Percentiles rank a stretch among this genome's conserved stretches.
Evolutionary conservation across 2,797 vertebrate species (phyloP).

Genomic region (Rhynchonycteris naso): DNA sequence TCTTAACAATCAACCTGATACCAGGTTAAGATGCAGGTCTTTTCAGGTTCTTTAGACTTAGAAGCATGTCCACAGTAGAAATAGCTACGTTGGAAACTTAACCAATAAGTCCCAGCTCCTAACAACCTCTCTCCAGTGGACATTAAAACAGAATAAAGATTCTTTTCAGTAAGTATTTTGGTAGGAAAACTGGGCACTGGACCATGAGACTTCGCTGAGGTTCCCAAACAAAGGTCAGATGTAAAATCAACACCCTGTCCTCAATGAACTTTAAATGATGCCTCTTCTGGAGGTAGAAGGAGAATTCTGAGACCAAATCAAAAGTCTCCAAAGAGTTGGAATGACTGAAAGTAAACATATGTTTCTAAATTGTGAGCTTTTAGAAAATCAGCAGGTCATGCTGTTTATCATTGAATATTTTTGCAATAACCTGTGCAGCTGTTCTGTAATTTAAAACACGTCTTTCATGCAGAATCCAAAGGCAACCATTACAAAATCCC

Average conservation of each 20-base stretch:
- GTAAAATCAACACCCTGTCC: conserved; percentile 21
- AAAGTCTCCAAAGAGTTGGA: background rate
- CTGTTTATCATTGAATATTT: conserved; percentile 43
- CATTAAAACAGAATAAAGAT: conserved; percentile 62
- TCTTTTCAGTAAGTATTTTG: conserved; percentile 63
- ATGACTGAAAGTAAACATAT: background rate
- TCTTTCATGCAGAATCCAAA: conserved; percentile 37
- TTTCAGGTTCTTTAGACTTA: conserved; percentile 47
- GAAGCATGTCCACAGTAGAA: background rate
- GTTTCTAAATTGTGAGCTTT: background rate
- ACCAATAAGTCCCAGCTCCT: background rate
- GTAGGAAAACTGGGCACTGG: conserved; percentile 41
- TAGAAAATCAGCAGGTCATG: conserved; percentile 21
- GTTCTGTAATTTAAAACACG: conserved; percentile 48
- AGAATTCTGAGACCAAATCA: conserved; percentile 16
- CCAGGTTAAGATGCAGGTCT: conserved; percentile 43
- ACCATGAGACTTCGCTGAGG: conserved; percentile 38
- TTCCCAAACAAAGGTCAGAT: conserved; percentile 57
- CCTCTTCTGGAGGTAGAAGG: background rate
- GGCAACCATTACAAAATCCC: conserved; percentile 28
- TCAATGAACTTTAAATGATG: conserved; percentile 38
- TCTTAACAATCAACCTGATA: conserved; percentile 48
- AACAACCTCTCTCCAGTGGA: background rate
- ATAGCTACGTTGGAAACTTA: conserved; percentile 11
- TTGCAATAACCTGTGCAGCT: conserved; percentile 16